A percentile compares a stretch with the other conserved stretches of the same genome.
These are phyloP conservation scores for Galaxias olidus DNA, from an alignment of 2,797 vertebrate species.

Conservation along the genomic window DNA sequence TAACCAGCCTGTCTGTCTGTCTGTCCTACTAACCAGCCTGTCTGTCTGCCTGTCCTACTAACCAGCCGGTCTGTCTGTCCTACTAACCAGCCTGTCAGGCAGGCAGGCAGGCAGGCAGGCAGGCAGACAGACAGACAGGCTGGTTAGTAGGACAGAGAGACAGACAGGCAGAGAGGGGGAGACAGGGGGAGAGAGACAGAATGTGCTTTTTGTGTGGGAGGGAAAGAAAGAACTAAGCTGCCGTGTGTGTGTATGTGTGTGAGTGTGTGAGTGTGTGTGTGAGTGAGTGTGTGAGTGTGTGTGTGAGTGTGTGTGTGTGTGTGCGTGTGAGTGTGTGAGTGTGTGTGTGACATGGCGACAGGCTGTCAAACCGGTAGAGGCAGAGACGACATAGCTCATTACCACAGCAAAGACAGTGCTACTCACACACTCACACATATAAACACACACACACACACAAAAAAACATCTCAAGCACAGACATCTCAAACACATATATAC, in stretches of 20 bases:
- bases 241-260: constrained; percentile 2
- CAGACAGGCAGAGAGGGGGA: not conserved
- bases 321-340: not conserved
- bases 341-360: constrained; percentile 1
- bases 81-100: not conserved
- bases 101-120: not conserved
- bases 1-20: not conserved
- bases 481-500: constrained; percentile 1
- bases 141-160: too few species aligned
- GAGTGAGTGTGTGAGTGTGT: not conserved
- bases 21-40: too few species aligned
- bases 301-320: too few species aligned
- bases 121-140: not conserved
- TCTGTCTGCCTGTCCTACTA: constrained; percentile 5
- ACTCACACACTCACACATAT: not conserved
- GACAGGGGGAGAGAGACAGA: not conserved
- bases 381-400: constrained; percentile 30
- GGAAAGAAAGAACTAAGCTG: not conserved
- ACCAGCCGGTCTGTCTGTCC: too few species aligned
- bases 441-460: not conserved
- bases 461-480: not conserved
- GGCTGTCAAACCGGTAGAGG: constrained; percentile 7
- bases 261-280: not conserved
- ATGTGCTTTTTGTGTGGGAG: not conserved
- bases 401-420: constrained; percentile 14